Evolutionary conservation across 2,113 vertebrate genomes (phyloP), one percentile per base, ranked within the genome.

Genomic region (Okapia johnstoni): DNA sequence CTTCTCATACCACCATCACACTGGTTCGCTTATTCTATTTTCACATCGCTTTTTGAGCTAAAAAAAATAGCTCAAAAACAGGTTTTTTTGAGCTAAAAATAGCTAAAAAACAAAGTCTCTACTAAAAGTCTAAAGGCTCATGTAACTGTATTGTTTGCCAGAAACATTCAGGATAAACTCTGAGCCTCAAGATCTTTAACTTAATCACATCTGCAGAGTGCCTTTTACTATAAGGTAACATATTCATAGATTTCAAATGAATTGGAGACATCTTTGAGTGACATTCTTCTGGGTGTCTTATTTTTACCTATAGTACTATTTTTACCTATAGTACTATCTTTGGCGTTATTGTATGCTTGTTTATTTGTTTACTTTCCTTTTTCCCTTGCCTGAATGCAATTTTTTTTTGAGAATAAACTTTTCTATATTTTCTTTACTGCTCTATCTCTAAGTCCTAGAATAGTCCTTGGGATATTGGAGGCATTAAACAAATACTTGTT

Each of bases 1-100:
- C 33, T 70, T 57, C 28, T 77, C 5, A n/a, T 17, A 26, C 12
- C 15, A 17, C 21, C 19, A 6, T 81, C 26, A 52, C 25, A 23
- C 17, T 43, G 30, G 1, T n/a, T 70, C 7, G 0, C 66, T 70
- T 30, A 2, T 8, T 60, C 11, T 40, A 5, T 73, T 76, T 85
- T 54, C 25, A 21, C 5, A 60, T 92, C 19, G 6, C 8, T 80
- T 66, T 76, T 43, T 77, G 50, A 86, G 19, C 28, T 92, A 23
- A 60, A 21, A 85, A 77, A 86, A 40, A 40, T 40, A 40, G 40
- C 40, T 40, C 40, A 40, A 40, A 40, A 40, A 40, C 5, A 40
- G 6, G 6, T 80, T 66, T 76, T 66, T 76, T 43, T 77, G 50
- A 86, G 19, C 28, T 92, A 23, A 60, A 21, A 77, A 86, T 40